Base-by-base conservation (phyloP, 2,888 invertebrate genomes). In the Leptothorax acervorum region DNA sequence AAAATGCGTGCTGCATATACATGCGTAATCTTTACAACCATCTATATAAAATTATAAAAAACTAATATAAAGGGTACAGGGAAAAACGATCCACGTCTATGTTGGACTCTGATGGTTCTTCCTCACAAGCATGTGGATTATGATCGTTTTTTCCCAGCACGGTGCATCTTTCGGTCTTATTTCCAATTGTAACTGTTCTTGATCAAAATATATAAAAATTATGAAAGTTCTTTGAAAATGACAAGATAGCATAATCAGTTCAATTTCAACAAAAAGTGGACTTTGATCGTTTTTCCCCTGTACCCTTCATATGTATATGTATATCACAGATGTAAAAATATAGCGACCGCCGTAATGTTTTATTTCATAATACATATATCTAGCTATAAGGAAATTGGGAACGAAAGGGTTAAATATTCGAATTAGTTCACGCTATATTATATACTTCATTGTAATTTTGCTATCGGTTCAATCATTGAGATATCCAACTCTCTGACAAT, bases 401-500 rank as follows among this genome's bases (percentile, higher is more conserved):
- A 63, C 5, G 3, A 63, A 62, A n/a, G 11, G 9, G 12, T 75
- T 75, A 51, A 75, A 63, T 39, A 75, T 51, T 39, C 15, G 3
- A 63, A 35, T 15, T 62, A 48, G 9, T 15, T 62, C 31, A 45
- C 15, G 60, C 31, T 48, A 15, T n/a, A 63, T 15, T 51, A 35
- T 51, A 35, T 15, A 15, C 5, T 15, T 35, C n/a, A 42, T 73
- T 2, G 11, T 57, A 18, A 48, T 48, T 48, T 57, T 42, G 11
- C 15, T 57, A 8, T 42, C 42, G 5, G 15, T 23, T 5, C 23
- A 57, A 42, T 73, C 28, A 35, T 18, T 42, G 18, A 42, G 18
- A 74, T 60, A n/a, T 60, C 60, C 18, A 73, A 73, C 31, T 45
- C 23, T 45, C 28, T 57, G 57, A 73, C 39, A 23, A 42, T 42